Conservation (phyloP, 2,888 invertebrate genomes). For the Callimorpha dominula region DNA sequence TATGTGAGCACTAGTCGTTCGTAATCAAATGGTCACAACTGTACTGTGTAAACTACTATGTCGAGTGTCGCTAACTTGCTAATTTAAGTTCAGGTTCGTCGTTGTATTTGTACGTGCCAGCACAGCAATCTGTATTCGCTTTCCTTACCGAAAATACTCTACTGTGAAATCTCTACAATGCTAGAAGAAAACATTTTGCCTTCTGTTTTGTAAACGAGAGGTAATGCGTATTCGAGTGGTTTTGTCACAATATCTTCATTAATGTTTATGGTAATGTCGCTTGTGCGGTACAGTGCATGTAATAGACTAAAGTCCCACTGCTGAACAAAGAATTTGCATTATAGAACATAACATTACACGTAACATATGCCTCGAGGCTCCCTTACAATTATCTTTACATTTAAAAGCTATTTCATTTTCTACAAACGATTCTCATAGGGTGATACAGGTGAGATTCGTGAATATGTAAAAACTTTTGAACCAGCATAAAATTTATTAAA, state of each 20-base stretch:
- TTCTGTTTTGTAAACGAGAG: neutral
- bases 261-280: neutral
- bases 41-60: neutral
- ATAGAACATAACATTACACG: slow-evolving; percentile 7
- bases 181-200: neutral
- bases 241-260: neutral
- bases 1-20: no score
- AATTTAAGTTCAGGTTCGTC: neutral
- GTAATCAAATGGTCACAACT: no score
- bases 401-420: slow-evolving; percentile 9
- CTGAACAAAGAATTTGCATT: neutral
- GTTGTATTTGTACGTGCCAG: neutral
- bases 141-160: neutral
- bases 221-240: neutral
- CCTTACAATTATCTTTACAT: slow-evolving; percentile 14
- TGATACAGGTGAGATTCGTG: slow-evolving; percentile 7
- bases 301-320: neutral
- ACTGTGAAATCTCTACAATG: neutral
- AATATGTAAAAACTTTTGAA: neutral
- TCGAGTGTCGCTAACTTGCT: neutral
- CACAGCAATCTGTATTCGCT: neutral
- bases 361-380: slow-evolving; percentile 8
- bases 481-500: neutral
- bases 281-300: neutral
- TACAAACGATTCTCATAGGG: slow-evolving; percentile 12